Evolutionary conservation across 2,888 invertebrate species (phyloP), one percentile per base, ranked within the genome.

Genomic region (Drosophila eohydei): DNA sequence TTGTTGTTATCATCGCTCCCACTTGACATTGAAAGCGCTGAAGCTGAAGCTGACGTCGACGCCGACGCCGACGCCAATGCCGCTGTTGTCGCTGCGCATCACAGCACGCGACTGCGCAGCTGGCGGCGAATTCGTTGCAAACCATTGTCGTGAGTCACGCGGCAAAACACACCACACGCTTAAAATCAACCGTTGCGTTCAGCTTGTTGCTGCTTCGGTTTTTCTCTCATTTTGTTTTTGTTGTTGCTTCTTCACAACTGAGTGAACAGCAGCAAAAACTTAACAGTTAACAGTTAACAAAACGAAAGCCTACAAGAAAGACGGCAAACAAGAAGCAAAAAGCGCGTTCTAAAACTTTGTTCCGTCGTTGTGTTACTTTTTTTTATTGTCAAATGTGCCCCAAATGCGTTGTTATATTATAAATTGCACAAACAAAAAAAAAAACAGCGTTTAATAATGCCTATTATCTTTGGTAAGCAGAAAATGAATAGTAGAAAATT

Each of bases 11-110:
- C 34, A 54, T 55, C 56, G 52, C 71, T 61, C 68, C 59, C 80
- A 77, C 83, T 86, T 83, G 78, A 81, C 81, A 81, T 84, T 84
- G 81, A 84, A 83, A 80, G 56, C 66, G 52, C 21, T 56, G 55
- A 6, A 28, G 38, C 54, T 28, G 38, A 38, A 28, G 38, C 54
- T 28, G 38, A 38, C 28, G 52, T 1, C 9, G 16, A 60, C 57
- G 68, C 34, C 61, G 32, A n/a, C 70, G 62, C 1, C 12, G 8
- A 61, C 61, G 71, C 41, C 62, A 30, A 26, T 65, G 65, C 28
- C 26, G 48, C 32, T 32, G 48, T 48, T 58, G 46, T 30, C 48
- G 58, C 46, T 58, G 46, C 62, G 66, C 59, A 59, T 66, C 62
- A 46, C 8, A 71, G 63, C 77, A 76, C 63, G 72, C 72, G 67